Conservation (phyloP, 2,113 vertebrate species). For the Zootoca vivipara region DNA sequence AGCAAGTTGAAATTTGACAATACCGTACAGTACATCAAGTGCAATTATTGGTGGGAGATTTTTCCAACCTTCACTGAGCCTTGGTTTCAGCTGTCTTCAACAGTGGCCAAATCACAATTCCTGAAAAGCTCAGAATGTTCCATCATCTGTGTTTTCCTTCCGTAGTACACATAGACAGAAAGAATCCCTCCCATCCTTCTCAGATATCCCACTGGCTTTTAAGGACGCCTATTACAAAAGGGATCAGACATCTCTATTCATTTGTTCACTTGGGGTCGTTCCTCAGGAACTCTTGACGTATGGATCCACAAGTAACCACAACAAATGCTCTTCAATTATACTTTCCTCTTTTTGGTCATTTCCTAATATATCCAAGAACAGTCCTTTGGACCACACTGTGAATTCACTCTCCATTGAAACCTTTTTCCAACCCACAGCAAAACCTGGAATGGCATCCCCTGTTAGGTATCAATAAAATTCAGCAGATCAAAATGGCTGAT, state of each 20-base stretch:
- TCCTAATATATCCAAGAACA: neutral
- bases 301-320: neutral
- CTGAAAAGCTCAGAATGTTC: neutral
- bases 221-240: too few relatives aligned
- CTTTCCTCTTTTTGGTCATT: neutral
- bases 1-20: neutral
- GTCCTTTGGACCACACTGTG: neutral
- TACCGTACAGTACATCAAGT: neutral
- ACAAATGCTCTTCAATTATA: neutral
- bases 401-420: neutral
- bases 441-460: neutral
- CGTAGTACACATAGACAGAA: neutral
- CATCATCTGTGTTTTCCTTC: too few relatives aligned
- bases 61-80: neutral
- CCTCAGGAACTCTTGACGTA: neutral
- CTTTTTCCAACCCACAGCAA: neutral
- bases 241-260: neutral
- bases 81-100: neutral
- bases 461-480: neutral
- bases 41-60: neutral
- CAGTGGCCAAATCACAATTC: neutral
- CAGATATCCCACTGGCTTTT: neutral
- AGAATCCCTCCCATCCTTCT: neutral
- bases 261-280: neutral
- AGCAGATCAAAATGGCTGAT: neutral